Percentiles rank a stretch among this genome's conserved stretches.
Conservation (phyloP, 1,140 invertebrate genomes). For the Acyrthosiphon pisum region DNA sequence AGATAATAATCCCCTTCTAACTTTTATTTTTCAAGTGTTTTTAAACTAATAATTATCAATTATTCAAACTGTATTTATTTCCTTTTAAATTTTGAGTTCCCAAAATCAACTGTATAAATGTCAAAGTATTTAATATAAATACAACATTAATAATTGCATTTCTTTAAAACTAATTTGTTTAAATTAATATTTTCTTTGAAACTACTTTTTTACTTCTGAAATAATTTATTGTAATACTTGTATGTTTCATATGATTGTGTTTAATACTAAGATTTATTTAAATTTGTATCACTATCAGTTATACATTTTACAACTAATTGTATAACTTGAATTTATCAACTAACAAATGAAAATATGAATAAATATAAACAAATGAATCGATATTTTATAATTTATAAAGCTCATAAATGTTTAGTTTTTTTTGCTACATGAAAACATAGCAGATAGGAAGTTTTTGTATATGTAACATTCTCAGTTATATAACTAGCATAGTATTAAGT, state of each 20-base stretch:
- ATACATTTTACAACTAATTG: background rate
- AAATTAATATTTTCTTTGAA: background rate
- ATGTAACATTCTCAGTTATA: background rate
- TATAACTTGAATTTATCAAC: background rate
- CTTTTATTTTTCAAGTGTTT: background rate
- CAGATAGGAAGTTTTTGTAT: background rate
- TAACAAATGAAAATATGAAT: background rate
- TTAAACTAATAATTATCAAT: background rate
- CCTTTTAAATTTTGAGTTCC: background rate
- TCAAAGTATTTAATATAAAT: conserved; percentile 10
- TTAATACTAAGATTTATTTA: conserved; percentile 12
- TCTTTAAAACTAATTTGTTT: background rate
- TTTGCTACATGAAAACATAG: background rate
- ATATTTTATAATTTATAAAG: background rate
- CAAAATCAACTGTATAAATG: background rate
- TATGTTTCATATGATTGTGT: background rate
- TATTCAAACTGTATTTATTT: background rate
- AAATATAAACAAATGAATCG: background rate
- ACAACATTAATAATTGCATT: background rate
- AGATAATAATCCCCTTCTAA: background rate
- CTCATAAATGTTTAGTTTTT: background rate
- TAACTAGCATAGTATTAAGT: background rate
- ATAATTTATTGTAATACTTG: background rate
- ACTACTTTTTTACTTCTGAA: background rate
- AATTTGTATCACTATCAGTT: background rate